Evolutionary conservation across 2,797 vertebrate species (phyloP), one percentile per base, ranked within the genome.

Genomic region (Octomys mimax): DNA sequence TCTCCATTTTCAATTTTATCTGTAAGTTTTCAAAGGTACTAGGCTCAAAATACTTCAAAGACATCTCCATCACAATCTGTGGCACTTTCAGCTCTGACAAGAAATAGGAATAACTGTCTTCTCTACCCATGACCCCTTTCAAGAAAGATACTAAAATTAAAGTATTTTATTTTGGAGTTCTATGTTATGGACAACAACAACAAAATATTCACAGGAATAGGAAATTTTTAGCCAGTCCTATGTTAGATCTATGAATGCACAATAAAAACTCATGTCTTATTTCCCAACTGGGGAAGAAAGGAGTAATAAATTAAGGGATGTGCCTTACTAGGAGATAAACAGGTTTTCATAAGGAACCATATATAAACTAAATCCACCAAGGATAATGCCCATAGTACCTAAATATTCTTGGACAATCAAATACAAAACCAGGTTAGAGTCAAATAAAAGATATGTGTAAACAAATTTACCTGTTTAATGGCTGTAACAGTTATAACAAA

Each of bases 401-500:
- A 92, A 83, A 94, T 49, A 86, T 80, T 0, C 83, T 54, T 64
- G 87, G 42, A 80, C 16, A 92, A 95, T 62, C 80, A 95, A 95
- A 94, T 89, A 84, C 21, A 75, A 91, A 91, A 96, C 7, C 31
- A 88, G 22, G 54, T 42, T 88, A 79, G 33, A 91, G 18, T 86
- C 71, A 94, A 91, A 94, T 24, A 9, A 31, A 31, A 96, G 39
- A 36, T 16, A 14, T 79, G 0, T 87, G 11, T 86, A 95, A 92
- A 59, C 36, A 92, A 92, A 33, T 64, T 92, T 99, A 99, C 99
- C 99, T 99, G 99, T 98, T 99, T 99, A 97, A 99, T 99, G 92
- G 99, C 99, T 14, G 99, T 99, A 96, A 99, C 99, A 91, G 99
- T 99, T 98, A 99, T 99, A 95, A 99, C 99, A 98, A 99, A 99